Conservation (phyloP, 2,797 vertebrate genomes). For the Amblyopsis hoosieri region DNA sequence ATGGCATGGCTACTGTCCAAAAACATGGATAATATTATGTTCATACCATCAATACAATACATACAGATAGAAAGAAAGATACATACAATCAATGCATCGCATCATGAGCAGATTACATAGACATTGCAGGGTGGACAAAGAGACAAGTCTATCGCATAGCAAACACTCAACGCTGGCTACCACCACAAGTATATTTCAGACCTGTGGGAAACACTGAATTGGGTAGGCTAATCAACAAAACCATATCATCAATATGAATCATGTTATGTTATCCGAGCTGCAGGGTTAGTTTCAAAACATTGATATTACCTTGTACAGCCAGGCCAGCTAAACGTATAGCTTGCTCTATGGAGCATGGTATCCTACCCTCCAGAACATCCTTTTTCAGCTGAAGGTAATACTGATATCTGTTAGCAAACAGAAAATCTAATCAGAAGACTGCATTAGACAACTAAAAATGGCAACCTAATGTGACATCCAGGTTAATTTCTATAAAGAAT, state of each 20-base stretch:
- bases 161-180: too few relatives aligned
- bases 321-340: constrained; percentile 92
- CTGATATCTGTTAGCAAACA: constrained; percentile 86
- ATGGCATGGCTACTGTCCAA: too few relatives aligned
- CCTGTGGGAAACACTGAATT: neutral
- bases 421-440: constrained; percentile 1
- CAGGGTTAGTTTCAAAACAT: neutral
- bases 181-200: too few relatives aligned
- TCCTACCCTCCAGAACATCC: constrained; percentile 93
- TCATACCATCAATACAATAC: too few relatives aligned
- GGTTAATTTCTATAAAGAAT: neutral
- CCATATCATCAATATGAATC: neutral
- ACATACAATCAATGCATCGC: too few relatives aligned
- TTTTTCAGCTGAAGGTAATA: constrained; percentile 99
- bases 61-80: too few relatives aligned
- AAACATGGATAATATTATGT: too few relatives aligned
- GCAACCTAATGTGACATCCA: constrained; percentile 3
- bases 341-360: constrained; percentile 93
- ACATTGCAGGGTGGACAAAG: too few relatives aligned
- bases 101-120: too few relatives aligned
- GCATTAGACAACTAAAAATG: neutral
- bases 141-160: too few relatives aligned
- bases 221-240: neutral
- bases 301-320: constrained; percentile 92
- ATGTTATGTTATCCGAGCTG: neutral